Base-by-base conservation (phyloP, 1,140 invertebrate species). In the Caenorhabditis brenneri region DNA sequence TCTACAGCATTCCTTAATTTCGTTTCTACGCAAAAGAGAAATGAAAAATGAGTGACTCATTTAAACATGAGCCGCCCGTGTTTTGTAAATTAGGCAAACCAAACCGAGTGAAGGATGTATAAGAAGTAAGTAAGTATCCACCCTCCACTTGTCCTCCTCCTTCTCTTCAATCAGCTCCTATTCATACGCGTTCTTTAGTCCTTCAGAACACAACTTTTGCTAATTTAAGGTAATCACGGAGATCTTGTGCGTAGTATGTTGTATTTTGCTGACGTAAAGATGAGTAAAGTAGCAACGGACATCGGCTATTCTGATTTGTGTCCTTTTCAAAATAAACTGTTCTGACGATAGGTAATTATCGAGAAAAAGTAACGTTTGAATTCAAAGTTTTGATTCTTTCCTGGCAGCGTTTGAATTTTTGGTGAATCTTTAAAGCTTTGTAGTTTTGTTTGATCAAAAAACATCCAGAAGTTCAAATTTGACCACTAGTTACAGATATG, bases 71-170 rank as follows among this genome's bases (percentile, higher is more conserved):
- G 36, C 58, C 19, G 19, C 15, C 29, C 36, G 65, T 46, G 36
- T 74, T 74, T 42, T 46, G 36, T n/a, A 74, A 74, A 74, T 74
- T 74, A 74, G 65, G 36, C 29, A 65, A 65, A 65, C 58, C 7
- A 74, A 74, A 22, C 36, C 60, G 31, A 74, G 31, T 33, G 10
- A 65, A 65, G 58, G 58, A 74, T 74, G 33, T 36, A 39, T 24
- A 65, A 29, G 55, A 29, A 29, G 55, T n/a, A n/a, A 42, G 39
- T 19, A 19, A 74, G 36, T 74, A 42, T 74, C 33, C 60, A 1
- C 4, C 31, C 7, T 19, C n/a, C 36, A 74, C 65, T 74, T 74
- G 65, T 39, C 65, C 10, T 3, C 12, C 33, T 31, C 29, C 19
- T n/a, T n/a, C n/a, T 74, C 22, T 31, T 74, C 36, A 65, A 65